Evolutionary conservation across 1,140 invertebrate genomes (phyloP), one percentile per base, ranked within the genome.

Genomic region (Temnothorax curvispinosus): DNA sequence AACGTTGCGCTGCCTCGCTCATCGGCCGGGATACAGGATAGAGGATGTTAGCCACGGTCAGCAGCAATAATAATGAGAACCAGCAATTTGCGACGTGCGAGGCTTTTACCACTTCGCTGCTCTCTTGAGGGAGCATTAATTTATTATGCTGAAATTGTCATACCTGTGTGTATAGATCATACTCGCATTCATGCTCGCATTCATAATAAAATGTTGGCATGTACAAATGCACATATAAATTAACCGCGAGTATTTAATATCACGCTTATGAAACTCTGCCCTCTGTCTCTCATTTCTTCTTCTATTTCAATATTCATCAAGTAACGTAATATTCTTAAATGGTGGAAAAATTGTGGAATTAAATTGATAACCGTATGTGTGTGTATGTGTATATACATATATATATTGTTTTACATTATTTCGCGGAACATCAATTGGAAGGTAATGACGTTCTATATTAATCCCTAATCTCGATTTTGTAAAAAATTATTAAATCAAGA

Each of bases 21-120:
- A n/a, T 5, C n/a, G 50, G 74, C 11, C n/a, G 50, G 74, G 52
- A 77, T 88, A 38, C 62, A 58, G 21, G 41, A 56, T 76, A 65
- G 56, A 62, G 81, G 35, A 44, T 32, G 58, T 47, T 52, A 47
- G 74, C 52, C 52, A 64, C 38, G 54, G 32, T 58, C 56, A 72
- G 67, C 58, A 32, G 47, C 44, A 87, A 86, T 91, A 90, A 90
- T 90, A 90, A 90, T 86, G 89, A 90, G 89, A 86, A 78, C 76
- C 52, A 88, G 56, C 67, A 85, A 90, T 90, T 90, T 90, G 90
- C 35, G 56, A 75, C 62, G 71, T 64, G 86, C 58, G 71, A 72
- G 64, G 76, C 71, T 91, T 88, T 88, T 78, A 58, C 71, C 81
- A 87, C 75, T 86, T 87, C 78, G 64, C 86, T 84, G 64, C 86